Conservation (phyloP, 2,797 vertebrate genomes). For the Falco columbarius region DNA sequence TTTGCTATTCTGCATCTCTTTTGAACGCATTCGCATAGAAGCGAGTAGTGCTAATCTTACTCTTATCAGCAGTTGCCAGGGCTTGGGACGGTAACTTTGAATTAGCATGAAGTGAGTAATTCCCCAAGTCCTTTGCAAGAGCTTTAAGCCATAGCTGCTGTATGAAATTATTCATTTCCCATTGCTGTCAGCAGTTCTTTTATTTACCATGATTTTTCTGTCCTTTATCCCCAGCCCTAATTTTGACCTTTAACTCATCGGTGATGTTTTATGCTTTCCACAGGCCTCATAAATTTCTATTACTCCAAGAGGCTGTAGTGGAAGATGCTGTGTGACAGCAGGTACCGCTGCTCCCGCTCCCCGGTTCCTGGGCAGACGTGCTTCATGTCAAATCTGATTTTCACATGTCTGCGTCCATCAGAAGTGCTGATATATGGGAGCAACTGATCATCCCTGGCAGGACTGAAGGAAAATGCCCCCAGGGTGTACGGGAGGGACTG, state of each 20-base stretch:
- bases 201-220: conserved; percentile 2
- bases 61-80: conserved; percentile 37
- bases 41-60: not conserved
- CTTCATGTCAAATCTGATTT: not conserved
- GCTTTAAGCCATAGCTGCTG: not conserved
- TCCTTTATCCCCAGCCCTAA: conserved; percentile 14
- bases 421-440: not conserved
- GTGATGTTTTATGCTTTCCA: not conserved
- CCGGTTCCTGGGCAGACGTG: not conserved
- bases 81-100: not conserved
- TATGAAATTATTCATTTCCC: conserved; percentile 4
- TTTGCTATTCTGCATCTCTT: not conserved
- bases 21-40: not conserved
- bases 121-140: not conserved
- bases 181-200: conserved; percentile 40
- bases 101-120: conserved; percentile 10
- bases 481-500: rapidly evolving
- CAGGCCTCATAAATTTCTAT: not conserved
- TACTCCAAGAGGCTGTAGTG: not conserved
- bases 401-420: not conserved
- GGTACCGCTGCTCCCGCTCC: not conserved
- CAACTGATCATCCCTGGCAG: not conserved
- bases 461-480: not conserved
- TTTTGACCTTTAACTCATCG: not conserved
- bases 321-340: not conserved